Conservation (phyloP, 2,888 invertebrate genomes). For the Copidosoma aretas region DNA sequence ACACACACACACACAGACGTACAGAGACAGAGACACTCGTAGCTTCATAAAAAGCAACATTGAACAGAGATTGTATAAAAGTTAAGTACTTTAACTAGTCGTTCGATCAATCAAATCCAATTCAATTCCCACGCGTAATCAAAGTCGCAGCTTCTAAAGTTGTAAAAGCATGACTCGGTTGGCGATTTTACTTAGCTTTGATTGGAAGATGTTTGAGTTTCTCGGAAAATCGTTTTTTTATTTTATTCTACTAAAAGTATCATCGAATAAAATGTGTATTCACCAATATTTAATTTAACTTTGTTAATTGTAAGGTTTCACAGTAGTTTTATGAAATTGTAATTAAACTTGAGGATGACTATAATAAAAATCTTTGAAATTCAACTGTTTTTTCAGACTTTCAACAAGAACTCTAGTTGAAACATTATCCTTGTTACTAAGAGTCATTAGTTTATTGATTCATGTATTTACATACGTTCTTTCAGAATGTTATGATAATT, state of each 20-base stretch:
- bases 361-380: background rate
- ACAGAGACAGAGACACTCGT: slow-evolving; percentile 20
- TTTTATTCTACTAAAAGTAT: background rate
- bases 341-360: background rate
- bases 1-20: slow-evolving; percentile 19
- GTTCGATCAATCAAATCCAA: background rate
- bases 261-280: too few species aligned
- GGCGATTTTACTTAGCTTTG: too few species aligned
- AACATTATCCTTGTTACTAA: background rate
- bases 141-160: too few species aligned
- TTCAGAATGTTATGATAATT: slow-evolving; percentile 7
- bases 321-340: too few species aligned
- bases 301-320: too few species aligned
- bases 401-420: background rate
- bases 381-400: background rate
- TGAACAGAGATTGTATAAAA: slow-evolving; percentile 28
- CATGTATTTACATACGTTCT: slow-evolving; percentile 10
- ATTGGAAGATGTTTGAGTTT: too few species aligned
- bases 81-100: background rate
- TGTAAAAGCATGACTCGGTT: too few species aligned
- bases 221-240: too few species aligned
- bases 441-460: slow-evolving; percentile 10
- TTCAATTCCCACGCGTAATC: background rate
- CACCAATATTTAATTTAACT: too few species aligned
- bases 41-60: slow-evolving; percentile 27